A percentile compares a stretch with the other conserved stretches of the same genome.
Evolutionary conservation across 2,797 vertebrate genomes (phyloP).

Genomic region (Enteromius afrohamiltoni): DNA sequence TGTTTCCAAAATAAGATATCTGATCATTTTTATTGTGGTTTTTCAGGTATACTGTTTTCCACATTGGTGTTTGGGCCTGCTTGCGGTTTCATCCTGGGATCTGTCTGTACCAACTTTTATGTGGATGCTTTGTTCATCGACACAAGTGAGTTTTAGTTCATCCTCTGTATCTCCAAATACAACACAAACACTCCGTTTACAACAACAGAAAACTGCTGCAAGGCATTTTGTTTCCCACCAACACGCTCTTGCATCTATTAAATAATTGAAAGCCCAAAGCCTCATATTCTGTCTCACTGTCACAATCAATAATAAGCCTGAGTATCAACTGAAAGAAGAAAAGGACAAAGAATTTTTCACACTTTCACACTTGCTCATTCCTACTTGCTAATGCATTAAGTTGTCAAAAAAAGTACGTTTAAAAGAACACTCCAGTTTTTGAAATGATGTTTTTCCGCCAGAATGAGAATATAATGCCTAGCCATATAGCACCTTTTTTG

Average conservation of each 20-base stretch:
- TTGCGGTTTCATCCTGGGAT: constrained; percentile 98
- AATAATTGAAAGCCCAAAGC: constrained; percentile 4
- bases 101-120: constrained; percentile 97
- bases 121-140: constrained; percentile 97
- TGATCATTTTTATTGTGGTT: constrained; percentile 41
- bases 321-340: background rate
- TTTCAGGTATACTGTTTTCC: constrained; percentile 95
- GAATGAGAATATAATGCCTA: too few relatives aligned
- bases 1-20: background rate
- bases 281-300: background rate
- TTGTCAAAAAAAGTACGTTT: background rate
- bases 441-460: too few relatives aligned
- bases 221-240: constrained; percentile 2
- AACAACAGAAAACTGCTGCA: constrained; percentile 12
- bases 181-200: background rate
- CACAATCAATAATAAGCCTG: background rate
- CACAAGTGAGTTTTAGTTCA: constrained; percentile 82
- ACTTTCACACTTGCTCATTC: background rate
- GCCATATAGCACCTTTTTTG: too few relatives aligned
- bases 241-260: constrained; percentile 5
- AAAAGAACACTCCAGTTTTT: too few relatives aligned
- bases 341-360: background rate
- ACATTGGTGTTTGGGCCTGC: constrained; percentile 98
- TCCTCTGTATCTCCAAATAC: background rate
- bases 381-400: background rate